phyloP scores from a whole-genome alignment of 2,797 vertebrate species.

The Pipistrellus nathusii region DNA sequence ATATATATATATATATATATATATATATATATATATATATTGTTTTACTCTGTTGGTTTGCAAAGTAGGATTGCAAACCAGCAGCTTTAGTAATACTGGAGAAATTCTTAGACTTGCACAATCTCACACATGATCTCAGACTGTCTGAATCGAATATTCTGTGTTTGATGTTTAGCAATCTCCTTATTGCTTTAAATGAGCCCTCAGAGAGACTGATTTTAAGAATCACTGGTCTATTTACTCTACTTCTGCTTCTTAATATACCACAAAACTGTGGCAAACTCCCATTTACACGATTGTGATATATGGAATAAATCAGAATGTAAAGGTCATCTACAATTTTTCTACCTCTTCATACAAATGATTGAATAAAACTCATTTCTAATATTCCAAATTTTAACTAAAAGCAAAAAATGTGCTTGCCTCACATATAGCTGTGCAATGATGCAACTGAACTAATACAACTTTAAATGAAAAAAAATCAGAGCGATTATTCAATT shows the following conservation, averaged over 20 bases:
- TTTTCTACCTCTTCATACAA: background rate
- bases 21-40: background rate
- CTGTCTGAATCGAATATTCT: background rate
- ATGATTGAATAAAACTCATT: background rate
- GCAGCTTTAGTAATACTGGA: background rate
- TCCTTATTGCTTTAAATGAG: background rate
- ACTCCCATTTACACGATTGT: background rate
- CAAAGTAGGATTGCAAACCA: slow-evolving; percentile 16
- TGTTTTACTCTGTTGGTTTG: background rate
- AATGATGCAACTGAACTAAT: background rate
- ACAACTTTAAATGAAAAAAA: slow-evolving; percentile 31
- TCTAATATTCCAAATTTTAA: slow-evolving; percentile 25
- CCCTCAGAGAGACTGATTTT: background rate
- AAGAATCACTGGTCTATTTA: background rate
- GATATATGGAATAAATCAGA: background rate
- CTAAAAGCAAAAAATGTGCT: background rate
- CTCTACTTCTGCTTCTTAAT: background rate
- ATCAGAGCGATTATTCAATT: background rate
- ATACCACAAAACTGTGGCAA: background rate
- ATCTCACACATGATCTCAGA: background rate
- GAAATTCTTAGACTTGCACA: background rate
- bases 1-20: background rate
- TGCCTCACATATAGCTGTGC: background rate
- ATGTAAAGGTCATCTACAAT: background rate
- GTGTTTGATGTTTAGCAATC: background rate